A percentile compares a stretch with the other conserved stretches of the same genome.
These are phyloP conservation scores for Diorhabda elongata DNA, from an alignment of 1,140 invertebrate genomes.

Conservation along the genomic window DNA sequence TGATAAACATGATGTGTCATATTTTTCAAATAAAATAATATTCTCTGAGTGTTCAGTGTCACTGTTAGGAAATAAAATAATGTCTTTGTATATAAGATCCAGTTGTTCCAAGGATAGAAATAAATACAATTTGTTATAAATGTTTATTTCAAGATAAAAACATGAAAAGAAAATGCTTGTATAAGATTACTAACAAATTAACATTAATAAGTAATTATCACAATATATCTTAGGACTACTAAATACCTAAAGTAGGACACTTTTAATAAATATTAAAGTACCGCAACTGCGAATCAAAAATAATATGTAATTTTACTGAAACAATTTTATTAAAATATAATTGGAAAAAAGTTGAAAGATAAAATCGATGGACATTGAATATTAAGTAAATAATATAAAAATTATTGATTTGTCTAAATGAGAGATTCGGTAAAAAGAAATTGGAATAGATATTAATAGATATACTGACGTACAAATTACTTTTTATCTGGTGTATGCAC, in stretches of 20 bases:
- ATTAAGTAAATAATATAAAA: not conserved
- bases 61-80: too few relatives aligned
- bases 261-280: not conserved
- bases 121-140: too few relatives aligned
- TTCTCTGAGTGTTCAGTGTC: too few relatives aligned
- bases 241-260: not conserved
- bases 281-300: not conserved
- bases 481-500: too few relatives aligned
- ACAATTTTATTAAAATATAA: not conserved
- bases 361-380: too few relatives aligned
- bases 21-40: too few relatives aligned
- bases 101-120: too few relatives aligned
- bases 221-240: constrained; percentile 2
- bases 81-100: too few relatives aligned
- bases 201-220: not conserved
- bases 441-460: too few relatives aligned
- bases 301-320: not conserved
- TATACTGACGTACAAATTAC: too few relatives aligned
- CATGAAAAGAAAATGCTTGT: not conserved
- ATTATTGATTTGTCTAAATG: not conserved
- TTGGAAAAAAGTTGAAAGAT: too few relatives aligned
- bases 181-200: not conserved
- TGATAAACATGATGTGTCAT: too few relatives aligned
- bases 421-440: not conserved
- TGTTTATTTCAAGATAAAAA: not conserved